phyloP scores from a whole-genome alignment of 2,797 vertebrate species.

The Phyllotis vaccarum region DNA sequence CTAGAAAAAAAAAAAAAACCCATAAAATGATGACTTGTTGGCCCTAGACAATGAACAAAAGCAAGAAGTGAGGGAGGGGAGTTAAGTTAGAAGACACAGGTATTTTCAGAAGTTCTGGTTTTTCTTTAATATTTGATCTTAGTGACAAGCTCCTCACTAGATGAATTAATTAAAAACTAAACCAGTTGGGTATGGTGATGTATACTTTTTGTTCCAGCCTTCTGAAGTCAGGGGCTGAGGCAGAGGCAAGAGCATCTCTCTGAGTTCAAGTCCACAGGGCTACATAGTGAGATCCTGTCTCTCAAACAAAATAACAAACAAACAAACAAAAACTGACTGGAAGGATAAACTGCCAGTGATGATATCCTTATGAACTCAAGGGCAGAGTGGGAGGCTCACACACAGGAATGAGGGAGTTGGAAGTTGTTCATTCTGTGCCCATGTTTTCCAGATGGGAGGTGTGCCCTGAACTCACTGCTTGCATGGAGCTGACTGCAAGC shows the following conservation, averaged over 20 bases:
- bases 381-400: neutral
- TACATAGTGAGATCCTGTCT: neutral
- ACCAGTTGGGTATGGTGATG: too few species aligned
- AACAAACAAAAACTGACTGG: neutral
- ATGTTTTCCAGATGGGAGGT: neutral
- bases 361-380: neutral
- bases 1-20: neutral
- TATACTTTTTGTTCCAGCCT: neutral
- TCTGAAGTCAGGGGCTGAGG: neutral
- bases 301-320: neutral
- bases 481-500: neutral
- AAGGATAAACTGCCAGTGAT: neutral
- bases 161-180: neutral
- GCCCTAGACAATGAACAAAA: neutral
- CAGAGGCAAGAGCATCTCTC: neutral
- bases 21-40: neutral
- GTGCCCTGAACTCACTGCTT: fast-evolving
- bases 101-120: neutral
- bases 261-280: neutral
- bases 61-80: neutral
- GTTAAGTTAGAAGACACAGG: neutral
- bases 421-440: neutral
- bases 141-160: neutral
- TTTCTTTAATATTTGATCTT: neutral
- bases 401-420: neutral